These are phyloP conservation scores for Stramonita haemastoma DNA, from an alignment of 2,888 invertebrate genomes.

Conservation along the genomic window DNA sequence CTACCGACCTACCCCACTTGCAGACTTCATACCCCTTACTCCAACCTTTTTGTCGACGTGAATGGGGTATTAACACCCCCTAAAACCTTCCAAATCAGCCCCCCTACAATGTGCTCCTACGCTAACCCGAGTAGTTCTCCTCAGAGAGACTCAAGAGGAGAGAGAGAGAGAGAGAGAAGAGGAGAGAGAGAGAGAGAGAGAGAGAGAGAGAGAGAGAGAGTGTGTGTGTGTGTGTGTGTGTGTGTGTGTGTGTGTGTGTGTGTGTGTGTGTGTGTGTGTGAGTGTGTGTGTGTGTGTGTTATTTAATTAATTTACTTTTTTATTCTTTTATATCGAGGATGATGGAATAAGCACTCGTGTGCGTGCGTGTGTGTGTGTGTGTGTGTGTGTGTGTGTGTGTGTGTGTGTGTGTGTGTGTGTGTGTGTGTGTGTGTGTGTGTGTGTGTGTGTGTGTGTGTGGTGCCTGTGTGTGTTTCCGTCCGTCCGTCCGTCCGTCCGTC, in stretches of 20 bases:
- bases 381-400: not conserved
- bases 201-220: not conserved
- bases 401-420: not conserved
- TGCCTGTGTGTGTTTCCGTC: not conserved
- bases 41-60: too few species aligned
- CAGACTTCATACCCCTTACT: too few species aligned
- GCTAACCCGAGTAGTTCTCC: too few species aligned
- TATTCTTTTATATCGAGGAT: too few species aligned
- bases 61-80: too few species aligned
- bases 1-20: too few species aligned
- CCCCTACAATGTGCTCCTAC: too few species aligned
- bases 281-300: not conserved
- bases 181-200: too few species aligned
- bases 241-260: conserved; percentile 1
- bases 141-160: too few species aligned
- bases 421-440: not conserved
- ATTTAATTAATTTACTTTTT: too few species aligned
- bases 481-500: not conserved
- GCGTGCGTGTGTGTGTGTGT: not conserved
- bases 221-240: not conserved
- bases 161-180: too few species aligned
- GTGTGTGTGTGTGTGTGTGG: not conserved
- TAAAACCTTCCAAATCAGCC: too few species aligned
- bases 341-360: not conserved
- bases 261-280: not conserved